Conservation (phyloP, 2,113 vertebrate species). For the Varanus salvator region DNA sequence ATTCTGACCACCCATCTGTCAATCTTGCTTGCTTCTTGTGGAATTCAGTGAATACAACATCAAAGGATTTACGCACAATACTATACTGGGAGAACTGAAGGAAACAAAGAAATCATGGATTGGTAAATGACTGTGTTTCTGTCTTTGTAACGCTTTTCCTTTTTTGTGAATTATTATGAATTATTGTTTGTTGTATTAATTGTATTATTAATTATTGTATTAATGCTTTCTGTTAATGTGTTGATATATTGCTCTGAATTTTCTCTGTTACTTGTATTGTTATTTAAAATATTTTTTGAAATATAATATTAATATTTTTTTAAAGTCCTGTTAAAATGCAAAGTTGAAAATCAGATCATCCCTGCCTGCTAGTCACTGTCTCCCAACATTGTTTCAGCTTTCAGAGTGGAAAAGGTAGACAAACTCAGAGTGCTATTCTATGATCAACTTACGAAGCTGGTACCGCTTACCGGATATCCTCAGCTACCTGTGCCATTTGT, state of each 20-base stretch:
- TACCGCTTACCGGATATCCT: background rate
- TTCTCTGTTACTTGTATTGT: too few species aligned
- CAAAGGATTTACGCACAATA: background rate
- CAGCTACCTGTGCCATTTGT: too few species aligned
- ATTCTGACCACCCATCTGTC: background rate
- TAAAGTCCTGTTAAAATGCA: background rate
- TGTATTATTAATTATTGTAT: too few species aligned
- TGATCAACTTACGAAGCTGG: background rate
- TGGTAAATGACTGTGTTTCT: too few species aligned
- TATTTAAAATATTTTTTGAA: too few species aligned
- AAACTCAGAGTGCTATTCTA: background rate
- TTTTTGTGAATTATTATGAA: too few species aligned
- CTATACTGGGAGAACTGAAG: background rate
- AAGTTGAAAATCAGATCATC: background rate
- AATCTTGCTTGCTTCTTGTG: background rate
- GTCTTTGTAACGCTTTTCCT: too few species aligned
- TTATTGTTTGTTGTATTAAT: too few species aligned
- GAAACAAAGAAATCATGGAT: too few species aligned
- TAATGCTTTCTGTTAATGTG: too few species aligned
- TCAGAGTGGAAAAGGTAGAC: background rate
- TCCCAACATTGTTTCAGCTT: background rate
- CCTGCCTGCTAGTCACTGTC: background rate
- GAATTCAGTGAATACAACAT: background rate
- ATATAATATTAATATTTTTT: too few species aligned
- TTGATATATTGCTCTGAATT: too few species aligned